These are phyloP conservation scores for Cliona cf. orientalis DNA, from an alignment of 37 sponge, comb jelly and placozoan genomes.

Conservation along the genomic window DNA sequence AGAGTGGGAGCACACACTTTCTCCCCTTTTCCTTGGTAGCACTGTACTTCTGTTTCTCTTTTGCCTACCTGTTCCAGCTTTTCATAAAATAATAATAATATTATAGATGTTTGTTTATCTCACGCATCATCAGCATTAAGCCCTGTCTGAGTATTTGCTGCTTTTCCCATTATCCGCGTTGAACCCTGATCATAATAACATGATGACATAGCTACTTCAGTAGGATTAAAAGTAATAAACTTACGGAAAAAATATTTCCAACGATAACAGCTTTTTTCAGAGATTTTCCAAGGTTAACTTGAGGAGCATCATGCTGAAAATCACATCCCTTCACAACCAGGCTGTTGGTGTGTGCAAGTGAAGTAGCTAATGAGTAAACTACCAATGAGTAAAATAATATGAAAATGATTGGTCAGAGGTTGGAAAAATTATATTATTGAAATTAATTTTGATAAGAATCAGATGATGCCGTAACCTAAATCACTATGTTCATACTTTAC, in stretches of 20 bases:
- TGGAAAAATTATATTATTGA: not conserved
- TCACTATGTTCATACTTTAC: not conserved
- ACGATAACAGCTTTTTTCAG: conserved; percentile 51
- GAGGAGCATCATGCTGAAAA: conserved; percentile 34
- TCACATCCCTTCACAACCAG: conserved; percentile 45
- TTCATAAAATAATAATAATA: too few relatives aligned
- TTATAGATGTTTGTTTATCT: too few relatives aligned
- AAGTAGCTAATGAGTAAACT: too few relatives aligned
- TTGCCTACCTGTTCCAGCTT: too few relatives aligned
- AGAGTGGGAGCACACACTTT: too few relatives aligned
- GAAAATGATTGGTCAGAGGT: not conserved
- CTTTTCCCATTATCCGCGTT: conserved; percentile 30
- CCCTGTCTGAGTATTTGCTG: conserved; percentile 35
- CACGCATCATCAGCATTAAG: conserved; percentile 29
- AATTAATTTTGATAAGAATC: too few relatives aligned
- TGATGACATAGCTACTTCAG: not conserved
- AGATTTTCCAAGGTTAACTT: conserved; percentile 21
- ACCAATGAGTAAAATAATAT: too few relatives aligned
- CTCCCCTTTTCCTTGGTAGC: too few relatives aligned
- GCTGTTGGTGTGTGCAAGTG: not conserved
- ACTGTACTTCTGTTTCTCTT: too few relatives aligned
- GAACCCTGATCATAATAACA: conserved; percentile 1
- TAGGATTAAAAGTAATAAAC: not conserved
- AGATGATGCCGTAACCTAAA: too few relatives aligned
- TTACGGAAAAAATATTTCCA: conserved; percentile 40